Conservation (phyloP, 2,888 invertebrate species). For the Dascillus cervinus region DNA sequence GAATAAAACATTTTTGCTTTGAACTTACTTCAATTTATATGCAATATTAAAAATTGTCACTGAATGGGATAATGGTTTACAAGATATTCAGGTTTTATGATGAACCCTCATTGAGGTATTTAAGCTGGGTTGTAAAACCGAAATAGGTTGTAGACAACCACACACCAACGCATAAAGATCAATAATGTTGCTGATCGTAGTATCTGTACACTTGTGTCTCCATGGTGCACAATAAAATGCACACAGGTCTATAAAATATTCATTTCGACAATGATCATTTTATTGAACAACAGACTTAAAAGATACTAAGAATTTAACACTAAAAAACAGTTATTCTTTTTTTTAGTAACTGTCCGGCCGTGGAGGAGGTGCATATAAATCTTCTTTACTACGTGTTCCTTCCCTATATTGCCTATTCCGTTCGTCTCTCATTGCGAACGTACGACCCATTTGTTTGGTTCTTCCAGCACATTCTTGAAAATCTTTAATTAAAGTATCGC, state of each 20-base stretch:
- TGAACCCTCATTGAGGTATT: too few species aligned
- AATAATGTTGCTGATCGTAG: too few species aligned
- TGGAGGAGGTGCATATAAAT: conserved; percentile 49
- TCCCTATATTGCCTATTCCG: conserved; percentile 51
- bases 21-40: too few species aligned
- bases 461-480: conserved; percentile 61
- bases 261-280: neutral
- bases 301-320: neutral
- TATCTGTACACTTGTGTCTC: too few species aligned
- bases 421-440: conserved; percentile 55
- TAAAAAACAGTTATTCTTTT: neutral
- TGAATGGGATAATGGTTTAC: too few species aligned
- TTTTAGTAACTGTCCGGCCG: conserved; percentile 51
- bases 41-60: too few species aligned
- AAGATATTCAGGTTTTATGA: too few species aligned
- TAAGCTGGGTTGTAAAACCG: too few species aligned
- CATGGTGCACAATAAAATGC: neutral
- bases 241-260: neutral
- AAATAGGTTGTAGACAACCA: too few species aligned
- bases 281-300: neutral
- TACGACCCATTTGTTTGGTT: conserved; percentile 53
- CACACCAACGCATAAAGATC: too few species aligned
- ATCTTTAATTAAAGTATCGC: conserved; percentile 56
- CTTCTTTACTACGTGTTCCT: conserved; percentile 51
- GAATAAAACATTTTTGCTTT: too few species aligned